Conservation (phyloP, 1,140 invertebrate genomes). For the Philotrypesis tridentata region DNA sequence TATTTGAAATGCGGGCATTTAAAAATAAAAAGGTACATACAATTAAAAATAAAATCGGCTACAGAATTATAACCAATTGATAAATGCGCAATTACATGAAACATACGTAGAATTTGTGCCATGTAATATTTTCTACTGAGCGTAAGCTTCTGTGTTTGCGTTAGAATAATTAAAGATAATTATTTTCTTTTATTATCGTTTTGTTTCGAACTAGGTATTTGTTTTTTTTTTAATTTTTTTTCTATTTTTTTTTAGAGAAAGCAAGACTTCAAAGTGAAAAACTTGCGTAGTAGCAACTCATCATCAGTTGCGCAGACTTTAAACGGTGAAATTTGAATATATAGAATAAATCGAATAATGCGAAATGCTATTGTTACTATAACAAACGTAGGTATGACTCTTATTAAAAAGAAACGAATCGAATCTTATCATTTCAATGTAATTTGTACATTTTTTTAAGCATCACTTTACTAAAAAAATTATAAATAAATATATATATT, state of each 20-base stretch:
- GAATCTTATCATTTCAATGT: conserved; percentile 49
- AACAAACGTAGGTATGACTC: conserved; percentile 30
- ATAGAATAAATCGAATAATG: conserved; percentile 32
- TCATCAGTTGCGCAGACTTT: background rate
- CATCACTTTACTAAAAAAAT: conserved; percentile 48
- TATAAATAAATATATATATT: conserved; percentile 47
- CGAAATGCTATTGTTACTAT: conserved; percentile 43
- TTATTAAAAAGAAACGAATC: conserved; percentile 39
- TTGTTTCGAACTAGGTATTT: conserved; percentile 5
- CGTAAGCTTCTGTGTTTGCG: conserved; percentile 23
- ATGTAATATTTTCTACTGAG: conserved; percentile 46
- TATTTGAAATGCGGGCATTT: conserved; percentile 43
- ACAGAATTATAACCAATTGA: conserved; percentile 24
- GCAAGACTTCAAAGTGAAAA: conserved; percentile 44
- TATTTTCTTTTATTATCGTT: conserved; percentile 20
- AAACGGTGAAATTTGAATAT: conserved; percentile 36
- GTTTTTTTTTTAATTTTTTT: too few species aligned
- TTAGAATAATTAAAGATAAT: conserved; percentile 39
- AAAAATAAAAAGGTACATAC: background rate
- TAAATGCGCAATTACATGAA: conserved; percentile 41
- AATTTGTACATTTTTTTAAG: conserved; percentile 52
- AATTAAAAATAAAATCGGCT: conserved; percentile 3
- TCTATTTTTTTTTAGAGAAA: conserved; percentile 46
- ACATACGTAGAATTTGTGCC: conserved; percentile 48
- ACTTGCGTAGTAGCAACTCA: conserved; percentile 16